Evolutionary conservation across 1,140 invertebrate genomes (phyloP).

Genomic region (Branchinecta lindahli): DNA sequence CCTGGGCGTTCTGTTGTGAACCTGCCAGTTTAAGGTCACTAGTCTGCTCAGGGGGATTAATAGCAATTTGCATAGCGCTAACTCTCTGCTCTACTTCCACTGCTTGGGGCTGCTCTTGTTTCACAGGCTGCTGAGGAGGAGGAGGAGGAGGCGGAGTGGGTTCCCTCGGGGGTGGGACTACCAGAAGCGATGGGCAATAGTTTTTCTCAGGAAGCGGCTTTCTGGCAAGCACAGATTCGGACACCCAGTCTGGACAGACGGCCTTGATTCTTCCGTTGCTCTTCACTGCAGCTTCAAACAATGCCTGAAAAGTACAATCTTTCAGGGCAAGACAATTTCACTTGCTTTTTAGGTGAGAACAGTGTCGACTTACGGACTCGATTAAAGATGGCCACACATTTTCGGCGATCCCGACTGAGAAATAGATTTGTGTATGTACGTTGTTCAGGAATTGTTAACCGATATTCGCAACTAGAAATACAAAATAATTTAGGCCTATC

Average conservation of each 20-base stretch:
- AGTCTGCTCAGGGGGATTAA: no score
- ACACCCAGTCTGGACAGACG: neutral
- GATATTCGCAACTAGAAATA: no score
- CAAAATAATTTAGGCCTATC: no score
- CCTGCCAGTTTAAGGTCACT: no score
- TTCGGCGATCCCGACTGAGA: no score
- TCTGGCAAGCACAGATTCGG: neutral
- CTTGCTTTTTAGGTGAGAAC: no score
- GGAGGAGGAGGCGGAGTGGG: neutral
- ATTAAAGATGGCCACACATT: no score
- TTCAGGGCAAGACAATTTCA: no score
- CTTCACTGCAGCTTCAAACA: neutral
- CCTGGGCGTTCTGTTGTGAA: neutral
- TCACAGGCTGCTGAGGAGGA: neutral
- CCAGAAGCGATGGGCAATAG: neutral
- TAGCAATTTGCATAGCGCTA: no score
- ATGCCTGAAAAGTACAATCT: neutral
- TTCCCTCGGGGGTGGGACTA: neutral
- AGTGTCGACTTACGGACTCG: no score
- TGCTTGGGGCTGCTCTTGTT: neutral
- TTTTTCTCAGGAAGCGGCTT: neutral
- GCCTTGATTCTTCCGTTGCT: neutral
- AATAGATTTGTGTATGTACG: no score
- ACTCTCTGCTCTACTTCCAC: neutral
- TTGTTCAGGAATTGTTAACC: no score